Evolutionary conservation across 37 sponge, comb jelly and placozoan species (phyloP).

Genomic region (Crambe crambe): DNA sequence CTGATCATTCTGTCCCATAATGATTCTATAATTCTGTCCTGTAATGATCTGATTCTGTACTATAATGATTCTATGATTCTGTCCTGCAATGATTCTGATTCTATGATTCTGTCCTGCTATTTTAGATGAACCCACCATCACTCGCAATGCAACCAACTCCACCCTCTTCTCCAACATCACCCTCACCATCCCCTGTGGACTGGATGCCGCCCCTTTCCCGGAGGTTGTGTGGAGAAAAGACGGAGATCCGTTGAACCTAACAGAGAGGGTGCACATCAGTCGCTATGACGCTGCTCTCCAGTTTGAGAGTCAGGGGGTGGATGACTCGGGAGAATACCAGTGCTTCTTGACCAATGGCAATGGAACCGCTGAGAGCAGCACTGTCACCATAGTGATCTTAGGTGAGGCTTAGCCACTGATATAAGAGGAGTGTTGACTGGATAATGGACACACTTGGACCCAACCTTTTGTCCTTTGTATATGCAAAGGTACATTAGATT

Average conservation of each 20-base stretch:
- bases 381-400: conserved; percentile 4
- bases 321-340: conserved; percentile 60
- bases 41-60: too few species aligned
- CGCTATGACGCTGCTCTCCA: conserved; percentile 41
- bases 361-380: conserved; percentile 38
- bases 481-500: too few species aligned
- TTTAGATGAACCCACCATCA: conserved; percentile 52
- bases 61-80: too few species aligned
- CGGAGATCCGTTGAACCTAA: conserved; percentile 16
- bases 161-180: conserved; percentile 46
- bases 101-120: neutral
- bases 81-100: too few species aligned
- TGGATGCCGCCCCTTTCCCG: conserved; percentile 54
- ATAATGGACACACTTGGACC: too few species aligned
- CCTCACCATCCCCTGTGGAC: conserved; percentile 36
- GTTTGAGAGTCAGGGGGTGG: conserved; percentile 24
- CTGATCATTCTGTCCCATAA: too few species aligned
- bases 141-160: conserved; percentile 18
- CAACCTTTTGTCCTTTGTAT: too few species aligned
- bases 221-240: conserved; percentile 57
- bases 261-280: conserved; percentile 12
- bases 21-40: too few species aligned
- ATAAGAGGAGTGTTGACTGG: too few species aligned
- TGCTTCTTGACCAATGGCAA: conserved; percentile 39
- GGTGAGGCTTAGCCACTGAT: too few species aligned